phyloP scores from a whole-genome alignment of 2,888 invertebrate species.

The Stegana nigrithorax region DNA sequence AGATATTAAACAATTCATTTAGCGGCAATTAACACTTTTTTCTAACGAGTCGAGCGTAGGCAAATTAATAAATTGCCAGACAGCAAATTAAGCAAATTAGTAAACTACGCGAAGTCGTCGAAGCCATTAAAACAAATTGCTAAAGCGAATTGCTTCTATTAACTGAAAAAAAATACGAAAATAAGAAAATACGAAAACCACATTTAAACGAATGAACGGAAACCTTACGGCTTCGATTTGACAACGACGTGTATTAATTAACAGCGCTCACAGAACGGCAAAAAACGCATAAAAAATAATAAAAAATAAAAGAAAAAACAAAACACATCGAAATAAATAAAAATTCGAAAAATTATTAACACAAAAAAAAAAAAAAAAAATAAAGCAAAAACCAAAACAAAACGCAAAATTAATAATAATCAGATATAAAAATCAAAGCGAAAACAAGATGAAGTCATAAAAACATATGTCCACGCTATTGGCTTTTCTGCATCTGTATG shows the following conservation, averaged over 20 bases:
- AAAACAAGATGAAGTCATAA: slow-evolving; percentile 52
- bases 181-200: not conserved
- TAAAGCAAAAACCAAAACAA: not conserved
- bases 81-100: slow-evolving; percentile 33
- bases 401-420: not conserved
- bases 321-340: too few species aligned
- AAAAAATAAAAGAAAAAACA: too few species aligned
- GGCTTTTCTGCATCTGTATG: not conserved
- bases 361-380: too few species aligned
- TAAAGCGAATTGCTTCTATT: slow-evolving; percentile 3
- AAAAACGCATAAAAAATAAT: too few species aligned
- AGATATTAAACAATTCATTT: slow-evolving; percentile 43
- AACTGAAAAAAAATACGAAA: slow-evolving; percentile 19
- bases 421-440: not conserved
- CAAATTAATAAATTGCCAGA: slow-evolving; percentile 54
- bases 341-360: too few species aligned
- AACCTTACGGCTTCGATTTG: slow-evolving; percentile 35
- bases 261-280: not conserved
- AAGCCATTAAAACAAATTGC: slow-evolving; percentile 15
- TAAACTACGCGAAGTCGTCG: slow-evolving; percentile 35
- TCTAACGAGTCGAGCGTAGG: slow-evolving; percentile 41
- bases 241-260: not conserved
- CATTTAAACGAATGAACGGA: not conserved
- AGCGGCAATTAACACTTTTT: slow-evolving; percentile 45
- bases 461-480: slow-evolving; percentile 42